Percentiles rank a stretch among this genome's conserved stretches.
These are phyloP conservation scores for Ptilodon capucinus DNA, from an alignment of 2,888 invertebrate genomes.

Conservation along the genomic window DNA sequence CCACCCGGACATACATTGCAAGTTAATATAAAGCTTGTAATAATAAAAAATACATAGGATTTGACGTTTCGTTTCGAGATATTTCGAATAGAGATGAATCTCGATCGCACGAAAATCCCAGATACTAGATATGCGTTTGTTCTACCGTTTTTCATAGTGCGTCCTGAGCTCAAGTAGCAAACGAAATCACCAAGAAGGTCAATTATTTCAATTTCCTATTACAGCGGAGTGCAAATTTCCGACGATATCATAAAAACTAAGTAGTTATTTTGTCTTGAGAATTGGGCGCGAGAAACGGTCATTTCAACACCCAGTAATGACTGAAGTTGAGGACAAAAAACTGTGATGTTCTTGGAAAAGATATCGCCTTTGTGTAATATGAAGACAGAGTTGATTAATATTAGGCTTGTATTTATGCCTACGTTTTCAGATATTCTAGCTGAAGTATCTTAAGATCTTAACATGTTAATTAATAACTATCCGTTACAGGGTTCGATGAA, in stretches of 20 bases:
- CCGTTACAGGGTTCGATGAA: no score
- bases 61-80: no score
- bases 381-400: not conserved
- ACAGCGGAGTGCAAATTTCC: constrained; percentile 3
- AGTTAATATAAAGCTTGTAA: no score
- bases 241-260: constrained; percentile 16
- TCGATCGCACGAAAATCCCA: no score
- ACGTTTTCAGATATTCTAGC: no score
- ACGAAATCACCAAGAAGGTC: not conserved
- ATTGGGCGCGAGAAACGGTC: constrained; percentile 7
- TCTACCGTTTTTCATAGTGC: no score
- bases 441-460: not conserved
- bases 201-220: constrained; percentile 4
- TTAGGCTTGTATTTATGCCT: no score
- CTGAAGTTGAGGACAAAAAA: constrained; percentile 4
- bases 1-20: no score
- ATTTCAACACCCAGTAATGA: constrained; percentile 12
- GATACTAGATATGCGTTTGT: no score
- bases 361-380: not conserved
- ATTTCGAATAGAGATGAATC: no score
- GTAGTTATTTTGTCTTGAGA: constrained; percentile 13
- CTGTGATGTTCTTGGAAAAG: not conserved
- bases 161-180: no score
- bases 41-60: no score
- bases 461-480: not conserved